Evolutionary conservation across 2,888 invertebrate species (phyloP).

Genomic region (Cerceris rybyensis): DNA sequence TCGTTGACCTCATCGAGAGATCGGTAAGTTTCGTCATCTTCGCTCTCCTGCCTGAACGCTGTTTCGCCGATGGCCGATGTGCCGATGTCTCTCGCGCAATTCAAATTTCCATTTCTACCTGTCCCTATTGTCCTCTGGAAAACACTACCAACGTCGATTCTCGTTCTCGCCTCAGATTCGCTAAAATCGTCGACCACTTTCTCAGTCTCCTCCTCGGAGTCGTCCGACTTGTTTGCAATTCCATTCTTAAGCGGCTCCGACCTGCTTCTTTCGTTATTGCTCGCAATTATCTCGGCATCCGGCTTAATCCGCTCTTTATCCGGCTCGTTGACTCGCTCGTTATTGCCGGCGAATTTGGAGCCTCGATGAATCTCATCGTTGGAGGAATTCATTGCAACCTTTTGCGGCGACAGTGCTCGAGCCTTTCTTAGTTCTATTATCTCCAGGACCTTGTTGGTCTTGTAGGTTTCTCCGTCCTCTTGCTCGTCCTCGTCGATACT

Average conservation of each 20-base stretch:
- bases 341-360: not conserved
- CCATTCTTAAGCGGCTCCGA: conserved; percentile 2
- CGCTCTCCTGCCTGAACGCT: conserved; percentile 29
- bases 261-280: conserved; percentile 11
- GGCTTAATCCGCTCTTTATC: not conserved
- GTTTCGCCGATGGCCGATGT: not conserved
- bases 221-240: conserved; percentile 11
- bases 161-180: conserved; percentile 6
- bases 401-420: conserved; percentile 57
- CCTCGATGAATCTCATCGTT: conserved; percentile 1
- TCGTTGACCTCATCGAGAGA: conserved; percentile 62
- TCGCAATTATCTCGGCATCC: not conserved
- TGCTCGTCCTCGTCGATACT: conserved; percentile 18
- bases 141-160: too few relatives aligned
- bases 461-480: conserved; percentile 11
- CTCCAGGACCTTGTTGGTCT: conserved; percentile 74
- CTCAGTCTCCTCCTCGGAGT: conserved; percentile 32
- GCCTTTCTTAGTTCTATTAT: conserved; percentile 76
- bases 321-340: not conserved
- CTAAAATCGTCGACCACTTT: conserved; percentile 31
- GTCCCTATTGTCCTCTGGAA: too few relatives aligned
- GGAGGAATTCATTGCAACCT: not conserved
- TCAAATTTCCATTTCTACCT: not conserved
- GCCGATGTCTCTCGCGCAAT: conserved; percentile 4
- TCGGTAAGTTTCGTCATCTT: conserved; percentile 43